These are phyloP conservation scores for Elysia crispata DNA, from an alignment of 2,888 invertebrate genomes.

Conservation along the genomic window DNA sequence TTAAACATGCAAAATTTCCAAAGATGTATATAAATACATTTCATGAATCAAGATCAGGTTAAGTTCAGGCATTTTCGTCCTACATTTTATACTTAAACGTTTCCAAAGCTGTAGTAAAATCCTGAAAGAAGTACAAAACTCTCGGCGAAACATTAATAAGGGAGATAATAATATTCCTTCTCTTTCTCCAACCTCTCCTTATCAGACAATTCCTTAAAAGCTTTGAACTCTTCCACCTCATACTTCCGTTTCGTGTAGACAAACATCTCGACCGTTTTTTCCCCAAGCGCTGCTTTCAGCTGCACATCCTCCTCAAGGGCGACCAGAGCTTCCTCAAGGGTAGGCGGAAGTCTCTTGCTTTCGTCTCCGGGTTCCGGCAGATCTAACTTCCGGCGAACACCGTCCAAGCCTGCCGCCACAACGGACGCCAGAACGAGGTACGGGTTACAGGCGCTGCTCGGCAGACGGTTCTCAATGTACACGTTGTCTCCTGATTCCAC, in stretches of 20 bases:
- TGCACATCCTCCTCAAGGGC: conserved; percentile 42
- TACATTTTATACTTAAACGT: too few species aligned
- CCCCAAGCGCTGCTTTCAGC: conserved; percentile 41
- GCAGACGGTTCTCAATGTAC: conserved; percentile 49
- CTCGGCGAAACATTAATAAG: neutral
- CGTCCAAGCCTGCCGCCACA: conserved; percentile 50
- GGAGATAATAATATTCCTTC: conserved; percentile 16
- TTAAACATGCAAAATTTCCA: too few species aligned
- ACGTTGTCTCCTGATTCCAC: conserved; percentile 25
- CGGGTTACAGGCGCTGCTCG: conserved; percentile 47
- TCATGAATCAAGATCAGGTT: too few species aligned
- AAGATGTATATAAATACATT: too few species aligned
- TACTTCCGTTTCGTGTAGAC: conserved; percentile 28
- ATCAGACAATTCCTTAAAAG: neutral
- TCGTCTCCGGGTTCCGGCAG: neutral
- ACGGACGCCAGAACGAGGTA: conserved; percentile 41
- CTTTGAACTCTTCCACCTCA: conserved; percentile 34
- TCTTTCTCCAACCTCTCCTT: conserved; percentile 23
- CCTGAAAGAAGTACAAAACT: too few species aligned
- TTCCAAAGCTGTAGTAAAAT: too few species aligned
- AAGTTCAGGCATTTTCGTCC: too few species aligned
- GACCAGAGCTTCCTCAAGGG: conserved; percentile 37
- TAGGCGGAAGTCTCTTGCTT: neutral
- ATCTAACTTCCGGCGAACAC: conserved; percentile 41
- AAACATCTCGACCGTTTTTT: conserved; percentile 40